Percentiles rank a stretch among this genome's conserved stretches.
These are phyloP conservation scores for Zoanthus sociatus DNA, from an alignment of 92 coral and sea anemone genomes.

Conservation along the genomic window DNA sequence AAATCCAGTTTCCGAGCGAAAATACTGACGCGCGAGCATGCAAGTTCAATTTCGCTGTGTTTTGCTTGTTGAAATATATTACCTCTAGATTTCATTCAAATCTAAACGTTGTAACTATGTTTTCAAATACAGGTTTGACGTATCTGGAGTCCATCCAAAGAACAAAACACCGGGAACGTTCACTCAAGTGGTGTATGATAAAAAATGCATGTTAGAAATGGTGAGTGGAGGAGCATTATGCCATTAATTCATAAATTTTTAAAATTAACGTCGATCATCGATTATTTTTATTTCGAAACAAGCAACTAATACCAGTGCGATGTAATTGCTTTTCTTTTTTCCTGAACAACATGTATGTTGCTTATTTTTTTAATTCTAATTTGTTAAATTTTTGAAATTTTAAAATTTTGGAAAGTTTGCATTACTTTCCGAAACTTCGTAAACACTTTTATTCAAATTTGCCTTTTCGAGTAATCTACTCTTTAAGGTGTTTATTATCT, in stretches of 20 bases:
- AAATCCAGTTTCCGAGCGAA: neutral
- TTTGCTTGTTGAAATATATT: too few species aligned
- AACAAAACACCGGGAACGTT: conserved; percentile 98
- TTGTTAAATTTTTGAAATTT: neutral
- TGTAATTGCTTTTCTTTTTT: neutral
- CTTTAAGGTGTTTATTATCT: conserved; percentile 11
- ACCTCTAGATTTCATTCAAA: neutral
- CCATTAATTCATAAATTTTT: neutral
- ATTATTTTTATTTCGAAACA: neutral
- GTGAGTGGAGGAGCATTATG: conserved; percentile 51
- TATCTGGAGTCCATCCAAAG: conserved; percentile 94
- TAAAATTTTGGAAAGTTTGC: neutral
- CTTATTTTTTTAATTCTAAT: neutral
- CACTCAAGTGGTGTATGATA: conserved; percentile 96
- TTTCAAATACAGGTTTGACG: conserved; percentile 83
- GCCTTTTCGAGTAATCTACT: neutral
- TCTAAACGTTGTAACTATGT: neutral
- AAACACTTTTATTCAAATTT: neutral
- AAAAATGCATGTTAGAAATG: conserved; percentile 82
- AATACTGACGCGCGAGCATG: too few species aligned
- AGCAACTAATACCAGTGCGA: neutral
- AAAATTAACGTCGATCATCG: neutral
- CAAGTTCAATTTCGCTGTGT: too few species aligned
- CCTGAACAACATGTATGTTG: neutral
- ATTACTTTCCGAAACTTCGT: neutral